Conservation (phyloP, 2,888 invertebrate species). For the Meteorus cinctellus region DNA sequence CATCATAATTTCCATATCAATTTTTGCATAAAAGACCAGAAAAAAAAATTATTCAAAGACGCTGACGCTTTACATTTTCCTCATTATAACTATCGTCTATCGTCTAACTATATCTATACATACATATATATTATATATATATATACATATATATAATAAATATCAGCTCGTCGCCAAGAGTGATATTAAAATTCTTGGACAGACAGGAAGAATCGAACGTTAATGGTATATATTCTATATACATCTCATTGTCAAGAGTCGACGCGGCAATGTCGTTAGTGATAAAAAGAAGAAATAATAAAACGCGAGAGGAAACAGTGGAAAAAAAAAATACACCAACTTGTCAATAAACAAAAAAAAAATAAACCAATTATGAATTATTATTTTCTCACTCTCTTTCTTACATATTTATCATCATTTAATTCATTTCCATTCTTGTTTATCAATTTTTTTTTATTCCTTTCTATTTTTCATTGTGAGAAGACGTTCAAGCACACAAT, state of each 20-base stretch:
- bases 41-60: background rate
- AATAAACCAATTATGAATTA: background rate
- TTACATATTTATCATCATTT: background rate
- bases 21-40: no score
- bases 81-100: constrained; percentile 19
- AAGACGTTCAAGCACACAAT: constrained; percentile 7
- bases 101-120: no score
- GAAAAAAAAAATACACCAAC: background rate
- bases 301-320: background rate
- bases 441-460: constrained; percentile 25
- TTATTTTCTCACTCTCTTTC: background rate
- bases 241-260: constrained; percentile 18
- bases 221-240: constrained; percentile 30
- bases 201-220: constrained; percentile 37
- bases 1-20: no score
- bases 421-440: background rate
- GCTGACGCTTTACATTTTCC: constrained; percentile 33
- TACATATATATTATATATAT: background rate
- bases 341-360: background rate
- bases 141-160: background rate
- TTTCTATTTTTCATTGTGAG: constrained; percentile 7
- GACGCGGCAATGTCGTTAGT: constrained; percentile 32
- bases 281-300: background rate
- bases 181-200: constrained; percentile 39
- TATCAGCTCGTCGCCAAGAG: constrained; percentile 15